These are phyloP conservation scores for Pammene aurita DNA, from an alignment of 2,888 invertebrate genomes.

Conservation along the genomic window DNA sequence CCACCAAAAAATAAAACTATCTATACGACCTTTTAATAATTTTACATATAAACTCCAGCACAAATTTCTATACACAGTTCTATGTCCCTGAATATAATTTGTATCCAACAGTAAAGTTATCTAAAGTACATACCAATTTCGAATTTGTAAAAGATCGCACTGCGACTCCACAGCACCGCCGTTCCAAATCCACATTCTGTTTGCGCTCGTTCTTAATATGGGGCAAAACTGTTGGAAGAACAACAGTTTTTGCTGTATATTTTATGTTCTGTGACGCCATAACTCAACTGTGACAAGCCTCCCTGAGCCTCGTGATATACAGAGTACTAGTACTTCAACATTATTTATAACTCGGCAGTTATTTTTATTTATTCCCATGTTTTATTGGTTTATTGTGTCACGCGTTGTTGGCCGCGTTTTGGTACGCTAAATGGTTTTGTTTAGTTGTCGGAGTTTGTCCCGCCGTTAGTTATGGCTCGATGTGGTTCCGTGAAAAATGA, in stretches of 20 bases:
- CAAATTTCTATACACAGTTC: no score
- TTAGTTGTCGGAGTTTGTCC: slow-evolving; percentile 23
- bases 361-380: slow-evolving; percentile 76
- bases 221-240: slow-evolving; percentile 82
- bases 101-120: background rate
- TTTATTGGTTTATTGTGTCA: slow-evolving; percentile 78
- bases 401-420: slow-evolving; percentile 69
- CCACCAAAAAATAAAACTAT: no score
- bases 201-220: slow-evolving; percentile 83
- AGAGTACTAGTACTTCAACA: slow-evolving; percentile 62
- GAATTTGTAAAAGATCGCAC: background rate
- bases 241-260: slow-evolving; percentile 82
- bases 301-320: slow-evolving; percentile 75
- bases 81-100: no score
- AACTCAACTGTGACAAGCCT: slow-evolving; percentile 75
- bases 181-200: slow-evolving; percentile 80
- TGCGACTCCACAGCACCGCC: slow-evolving; percentile 59
- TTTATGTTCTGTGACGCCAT: slow-evolving; percentile 82
- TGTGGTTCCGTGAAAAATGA: slow-evolving; percentile 1
- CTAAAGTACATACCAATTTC: background rate
- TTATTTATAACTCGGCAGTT: slow-evolving; percentile 71
- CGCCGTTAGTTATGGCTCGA: slow-evolving; percentile 5
- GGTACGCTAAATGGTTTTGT: slow-evolving; percentile 65
- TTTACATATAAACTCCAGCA: no score
- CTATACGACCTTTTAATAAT: no score